Evolutionary conservation across 1,140 invertebrate species (phyloP).

Genomic region (Piezodorus guildinii): DNA sequence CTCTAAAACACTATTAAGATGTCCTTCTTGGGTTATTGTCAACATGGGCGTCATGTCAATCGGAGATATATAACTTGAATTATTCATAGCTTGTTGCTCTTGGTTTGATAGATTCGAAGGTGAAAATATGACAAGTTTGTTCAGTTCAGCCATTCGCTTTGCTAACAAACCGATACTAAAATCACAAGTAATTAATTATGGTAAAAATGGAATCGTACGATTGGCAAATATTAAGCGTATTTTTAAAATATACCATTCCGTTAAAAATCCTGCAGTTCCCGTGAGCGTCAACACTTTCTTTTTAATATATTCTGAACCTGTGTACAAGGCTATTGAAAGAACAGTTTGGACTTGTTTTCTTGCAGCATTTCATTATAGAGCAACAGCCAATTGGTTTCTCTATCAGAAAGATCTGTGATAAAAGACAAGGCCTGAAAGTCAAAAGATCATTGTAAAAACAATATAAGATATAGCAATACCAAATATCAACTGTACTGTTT

Average conservation of each 20-base stretch:
- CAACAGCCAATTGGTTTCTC: constrained; percentile 37
- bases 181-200: background rate
- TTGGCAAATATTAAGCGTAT: no score
- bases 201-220: no score
- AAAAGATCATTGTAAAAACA: background rate
- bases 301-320: constrained; percentile 37
- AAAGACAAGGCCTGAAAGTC: constrained; percentile 24
- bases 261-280: constrained; percentile 35
- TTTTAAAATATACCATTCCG: constrained; percentile 31
- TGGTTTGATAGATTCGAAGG: background rate
- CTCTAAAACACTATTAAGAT: constrained; percentile 39
- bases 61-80: background rate
- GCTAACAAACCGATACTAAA: constrained; percentile 35
- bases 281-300: constrained; percentile 38
- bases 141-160: constrained; percentile 37
- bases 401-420: constrained; percentile 35
- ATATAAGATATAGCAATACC: background rate
- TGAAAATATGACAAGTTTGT: constrained; percentile 34
- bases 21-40: constrained; percentile 38
- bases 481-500: background rate
- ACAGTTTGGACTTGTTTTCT: constrained; percentile 40
- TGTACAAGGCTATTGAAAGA: constrained; percentile 40
- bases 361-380: constrained; percentile 37
- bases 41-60: constrained; percentile 31
- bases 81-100: background rate